Percentiles rank a stretch among this genome's conserved stretches.
These are phyloP conservation scores for Cydia amplana DNA, from an alignment of 1,140 invertebrate species.

Conservation along the genomic window DNA sequence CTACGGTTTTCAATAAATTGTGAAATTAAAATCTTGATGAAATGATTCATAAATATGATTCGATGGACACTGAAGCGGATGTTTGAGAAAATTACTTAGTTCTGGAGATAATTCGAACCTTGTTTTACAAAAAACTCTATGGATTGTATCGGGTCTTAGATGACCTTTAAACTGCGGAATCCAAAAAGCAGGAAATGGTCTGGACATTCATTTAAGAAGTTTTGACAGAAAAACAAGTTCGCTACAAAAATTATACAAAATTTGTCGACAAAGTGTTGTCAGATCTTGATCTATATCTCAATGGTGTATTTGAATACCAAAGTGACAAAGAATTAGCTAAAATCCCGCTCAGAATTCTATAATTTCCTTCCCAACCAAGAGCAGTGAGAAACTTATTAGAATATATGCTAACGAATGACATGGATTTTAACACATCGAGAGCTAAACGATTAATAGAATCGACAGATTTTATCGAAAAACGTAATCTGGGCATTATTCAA, in stretches of 20 bases:
- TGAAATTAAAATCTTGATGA: neutral
- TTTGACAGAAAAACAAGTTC: neutral
- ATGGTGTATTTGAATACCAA: conserved; percentile 30
- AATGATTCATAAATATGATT: neutral
- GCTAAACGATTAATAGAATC: conserved; percentile 12
- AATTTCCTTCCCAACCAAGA: conserved; percentile 2
- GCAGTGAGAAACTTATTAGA: conserved; percentile 15
- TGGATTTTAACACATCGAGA: conserved; percentile 8
- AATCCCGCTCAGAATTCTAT: conserved; percentile 17
- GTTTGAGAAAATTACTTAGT: neutral
- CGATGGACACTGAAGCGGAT: neutral
- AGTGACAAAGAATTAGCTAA: conserved; percentile 29
- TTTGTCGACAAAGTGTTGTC: conserved; percentile 12
- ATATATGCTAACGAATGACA: conserved; percentile 26
- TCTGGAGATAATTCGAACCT: too few relatives aligned
- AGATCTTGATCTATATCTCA: conserved; percentile 18
- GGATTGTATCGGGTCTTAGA: too few relatives aligned
- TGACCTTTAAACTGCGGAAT: too few relatives aligned
- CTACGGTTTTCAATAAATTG: conserved; percentile 14
- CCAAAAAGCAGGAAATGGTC: neutral
- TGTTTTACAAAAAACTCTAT: too few relatives aligned
- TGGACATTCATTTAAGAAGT: neutral
- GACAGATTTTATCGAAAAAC: conserved; percentile 12
- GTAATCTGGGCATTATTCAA: conserved; percentile 7
- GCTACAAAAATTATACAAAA: conserved; percentile 14